phyloP scores from a whole-genome alignment of 2,888 invertebrate species.

The Hyposoter dolosus region DNA sequence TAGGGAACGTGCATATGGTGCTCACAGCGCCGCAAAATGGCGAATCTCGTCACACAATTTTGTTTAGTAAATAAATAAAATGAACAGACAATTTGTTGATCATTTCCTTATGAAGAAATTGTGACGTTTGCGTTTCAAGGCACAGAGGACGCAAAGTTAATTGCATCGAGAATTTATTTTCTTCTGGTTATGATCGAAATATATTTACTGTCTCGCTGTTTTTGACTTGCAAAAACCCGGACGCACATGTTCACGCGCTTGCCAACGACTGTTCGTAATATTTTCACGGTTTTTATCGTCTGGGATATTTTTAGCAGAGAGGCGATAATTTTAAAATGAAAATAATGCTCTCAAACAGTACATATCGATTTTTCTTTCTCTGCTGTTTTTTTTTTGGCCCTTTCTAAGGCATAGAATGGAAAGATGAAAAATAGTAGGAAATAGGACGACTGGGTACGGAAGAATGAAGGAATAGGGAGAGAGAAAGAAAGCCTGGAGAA shows the following conservation, averaged over 20 bases:
- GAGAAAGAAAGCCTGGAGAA: neutral
- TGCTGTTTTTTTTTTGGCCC: slow-evolving; percentile 51
- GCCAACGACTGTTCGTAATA: slow-evolving; percentile 15
- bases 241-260: neutral
- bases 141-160: neutral
- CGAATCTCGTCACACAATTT: neutral
- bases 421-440: neutral
- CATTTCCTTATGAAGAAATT: neutral
- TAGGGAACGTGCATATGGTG: no score
- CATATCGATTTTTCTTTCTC: slow-evolving; percentile 12
- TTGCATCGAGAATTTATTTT: neutral
- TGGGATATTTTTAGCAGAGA: slow-evolving; percentile 6
- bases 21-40: no score
- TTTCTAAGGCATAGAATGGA: slow-evolving; percentile 32
- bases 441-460: neutral
- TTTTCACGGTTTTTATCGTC: slow-evolving; percentile 29
- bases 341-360: neutral
- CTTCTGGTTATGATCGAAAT: neutral
- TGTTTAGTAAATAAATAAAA: neutral
- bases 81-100: neutral
- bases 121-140: neutral
- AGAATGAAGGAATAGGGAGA: slow-evolving; percentile 11
- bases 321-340: slow-evolving; percentile 20
- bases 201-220: neutral
- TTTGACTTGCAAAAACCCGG: neutral